These are phyloP conservation scores for Rhegmatorhina hoffmannsi DNA, from an alignment of 2,113 vertebrate species.

Conservation along the genomic window DNA sequence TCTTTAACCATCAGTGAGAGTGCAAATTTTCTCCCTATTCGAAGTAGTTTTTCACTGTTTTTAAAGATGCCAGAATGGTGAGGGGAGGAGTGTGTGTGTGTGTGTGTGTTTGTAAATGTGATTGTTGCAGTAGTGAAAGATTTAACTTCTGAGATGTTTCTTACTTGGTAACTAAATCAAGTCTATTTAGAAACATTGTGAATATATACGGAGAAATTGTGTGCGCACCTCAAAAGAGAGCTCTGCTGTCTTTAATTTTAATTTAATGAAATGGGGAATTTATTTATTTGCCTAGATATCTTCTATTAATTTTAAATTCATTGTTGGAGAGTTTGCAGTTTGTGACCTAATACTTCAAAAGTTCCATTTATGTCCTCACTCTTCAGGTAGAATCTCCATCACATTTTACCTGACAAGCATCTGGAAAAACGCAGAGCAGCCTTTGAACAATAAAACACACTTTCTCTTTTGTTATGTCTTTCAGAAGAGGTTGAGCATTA, in stretches of 20 bases:
- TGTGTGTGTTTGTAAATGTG: not conserved
- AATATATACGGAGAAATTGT: not conserved
- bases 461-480: not conserved
- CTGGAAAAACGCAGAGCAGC: not conserved
- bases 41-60: not conserved
- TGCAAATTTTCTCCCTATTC: not conserved
- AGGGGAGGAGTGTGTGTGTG: not conserved
- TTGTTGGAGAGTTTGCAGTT: not conserved
- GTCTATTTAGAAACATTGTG: not conserved
- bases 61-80: not conserved
- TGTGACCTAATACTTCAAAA: not conserved
- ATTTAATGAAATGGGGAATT: not conserved
- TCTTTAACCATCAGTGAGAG: not conserved
- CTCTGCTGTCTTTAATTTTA: not conserved
- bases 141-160: not conserved
- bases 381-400: not conserved
- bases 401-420: not conserved
- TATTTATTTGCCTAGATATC: not conserved
- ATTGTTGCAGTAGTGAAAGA: not conserved
- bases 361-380: not conserved
- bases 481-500: not conserved
- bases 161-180: not conserved
- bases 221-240: not conserved
- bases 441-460: not conserved
- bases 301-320: not conserved